Conservation (phyloP, 2,113 vertebrate genomes). For the Zosterops hypoxanthus region DNA sequence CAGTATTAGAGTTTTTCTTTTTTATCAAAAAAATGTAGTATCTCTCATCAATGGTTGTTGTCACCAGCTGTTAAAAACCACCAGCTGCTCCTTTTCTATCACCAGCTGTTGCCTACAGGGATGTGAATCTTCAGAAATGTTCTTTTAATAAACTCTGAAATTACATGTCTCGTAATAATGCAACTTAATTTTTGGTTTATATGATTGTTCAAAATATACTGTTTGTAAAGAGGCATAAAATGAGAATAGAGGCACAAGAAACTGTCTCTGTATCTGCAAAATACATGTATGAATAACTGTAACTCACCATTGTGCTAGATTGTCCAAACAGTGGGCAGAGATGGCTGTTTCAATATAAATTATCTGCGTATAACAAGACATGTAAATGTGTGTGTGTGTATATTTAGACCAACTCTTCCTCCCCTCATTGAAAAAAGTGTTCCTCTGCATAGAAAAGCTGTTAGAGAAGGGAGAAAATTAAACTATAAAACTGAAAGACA, state of each 20-base stretch:
- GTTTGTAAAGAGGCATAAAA: neutral
- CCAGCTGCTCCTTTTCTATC: slow-evolving; percentile 2
- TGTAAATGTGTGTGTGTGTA: fast-evolving
- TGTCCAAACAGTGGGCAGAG: neutral
- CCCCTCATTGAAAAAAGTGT: neutral
- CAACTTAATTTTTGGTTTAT: neutral
- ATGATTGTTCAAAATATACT: neutral
- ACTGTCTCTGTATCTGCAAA: neutral
- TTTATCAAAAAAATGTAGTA: neutral
- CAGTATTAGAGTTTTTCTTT: neutral
- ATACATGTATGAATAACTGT: neutral
- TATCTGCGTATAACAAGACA: neutral
- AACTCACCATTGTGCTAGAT: neutral
- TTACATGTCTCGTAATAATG: neutral
- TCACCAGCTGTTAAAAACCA: neutral
- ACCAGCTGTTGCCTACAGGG: neutral
- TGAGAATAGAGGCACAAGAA: neutral
- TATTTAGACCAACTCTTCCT: neutral
- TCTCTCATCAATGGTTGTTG: neutral
- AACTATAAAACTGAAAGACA: neutral
- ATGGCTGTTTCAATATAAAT: neutral
- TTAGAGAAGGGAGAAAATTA: neutral
- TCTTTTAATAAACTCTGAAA: neutral
- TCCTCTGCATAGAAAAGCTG: neutral
- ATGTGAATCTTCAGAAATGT: neutral